Base-by-base conservation (phyloP, 2,113 vertebrate species). In the Stigmatopora argus region DNA sequence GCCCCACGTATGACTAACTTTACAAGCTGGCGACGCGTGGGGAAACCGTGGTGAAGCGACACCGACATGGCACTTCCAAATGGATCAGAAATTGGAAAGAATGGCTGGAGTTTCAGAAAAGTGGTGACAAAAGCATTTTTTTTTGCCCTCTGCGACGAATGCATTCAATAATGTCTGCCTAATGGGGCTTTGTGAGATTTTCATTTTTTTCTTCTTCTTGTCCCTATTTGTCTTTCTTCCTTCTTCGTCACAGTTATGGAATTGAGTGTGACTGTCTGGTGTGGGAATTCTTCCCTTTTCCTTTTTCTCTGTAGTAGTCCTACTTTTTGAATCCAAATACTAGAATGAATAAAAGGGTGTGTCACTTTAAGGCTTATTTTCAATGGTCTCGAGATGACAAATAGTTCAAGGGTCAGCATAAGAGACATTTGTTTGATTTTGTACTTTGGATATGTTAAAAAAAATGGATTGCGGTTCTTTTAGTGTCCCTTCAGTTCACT, bases 71-170 rank as follows among this genome's bases (percentile, higher is more conserved):
- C 59, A 68, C 73, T 73, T 78, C 71, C 70, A 85, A 78, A 76
- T 75, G 67, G 68, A 73, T 61, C 1, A 2, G 14, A 68, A 80
- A 84, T 77, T 69, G 71, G 31, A 75, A 66, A 74, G 73, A 83
- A 73, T 81, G 74, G 73, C 71, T 81, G 59, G 71, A 67, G 72
- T 79, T 80, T 66, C 55, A 69, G 65, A 67, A 61, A 70, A 74
- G 52, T 71, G 64, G 53, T 57, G 64, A 60, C 72, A 78, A 63
- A 70, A 72, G 76, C 75, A 14, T 45, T 23, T 45, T 44, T 60
- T 78, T 83, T 84, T 78, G 70, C 79, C 73, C 70, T 72, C 77
- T 70, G 72, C 83, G 71, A 83, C 78, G 78, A 74, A 84, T 82
- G 78, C 79, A 76, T 72, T 79, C 79, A 82, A 78, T 83, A 81